These are phyloP conservation scores for Neoascia interrupta DNA, from an alignment of 2,888 invertebrate genomes.

Conservation along the genomic window DNA sequence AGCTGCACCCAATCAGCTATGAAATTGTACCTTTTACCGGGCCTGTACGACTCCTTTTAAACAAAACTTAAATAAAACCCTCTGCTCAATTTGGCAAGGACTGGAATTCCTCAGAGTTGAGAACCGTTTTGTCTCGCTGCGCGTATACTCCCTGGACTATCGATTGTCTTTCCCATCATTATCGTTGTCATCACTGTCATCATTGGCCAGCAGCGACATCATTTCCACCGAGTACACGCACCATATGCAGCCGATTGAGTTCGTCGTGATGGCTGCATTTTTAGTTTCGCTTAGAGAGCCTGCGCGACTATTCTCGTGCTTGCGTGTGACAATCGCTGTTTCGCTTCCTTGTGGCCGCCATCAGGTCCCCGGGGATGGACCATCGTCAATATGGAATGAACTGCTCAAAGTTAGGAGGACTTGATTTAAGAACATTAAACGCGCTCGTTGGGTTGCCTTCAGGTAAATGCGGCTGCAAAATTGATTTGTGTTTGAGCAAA, in stretches of 20 bases:
- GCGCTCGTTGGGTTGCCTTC: slow-evolving; percentile 33
- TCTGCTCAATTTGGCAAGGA: slow-evolving; percentile 65
- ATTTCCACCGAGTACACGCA: slow-evolving; percentile 40
- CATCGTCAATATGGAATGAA: slow-evolving; percentile 64
- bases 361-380: slow-evolving; percentile 61
- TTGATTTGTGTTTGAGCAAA: slow-evolving; percentile 41
- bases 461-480: slow-evolving; percentile 59
- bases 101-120: slow-evolving; percentile 64
- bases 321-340: slow-evolving; percentile 69
- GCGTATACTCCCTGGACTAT: slow-evolving; percentile 34
- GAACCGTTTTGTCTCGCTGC: slow-evolving; percentile 64
- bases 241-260: slow-evolving; percentile 37
- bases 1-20: slow-evolving; percentile 39
- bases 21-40: slow-evolving; percentile 34
- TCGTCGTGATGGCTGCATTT: slow-evolving; percentile 21
- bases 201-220: slow-evolving; percentile 53
- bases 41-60: too few relatives aligned
- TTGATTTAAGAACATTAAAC: slow-evolving; percentile 53
- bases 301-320: slow-evolving; percentile 38
- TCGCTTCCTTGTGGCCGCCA: slow-evolving; percentile 57
- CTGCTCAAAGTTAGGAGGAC: slow-evolving; percentile 64
- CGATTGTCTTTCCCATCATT: slow-evolving; percentile 60
- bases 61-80: slow-evolving; percentile 56
- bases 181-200: slow-evolving; percentile 59
- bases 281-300: slow-evolving; percentile 26